Conservation (phyloP, 2,113 vertebrate species). For the Corydoras sp. region DNA sequence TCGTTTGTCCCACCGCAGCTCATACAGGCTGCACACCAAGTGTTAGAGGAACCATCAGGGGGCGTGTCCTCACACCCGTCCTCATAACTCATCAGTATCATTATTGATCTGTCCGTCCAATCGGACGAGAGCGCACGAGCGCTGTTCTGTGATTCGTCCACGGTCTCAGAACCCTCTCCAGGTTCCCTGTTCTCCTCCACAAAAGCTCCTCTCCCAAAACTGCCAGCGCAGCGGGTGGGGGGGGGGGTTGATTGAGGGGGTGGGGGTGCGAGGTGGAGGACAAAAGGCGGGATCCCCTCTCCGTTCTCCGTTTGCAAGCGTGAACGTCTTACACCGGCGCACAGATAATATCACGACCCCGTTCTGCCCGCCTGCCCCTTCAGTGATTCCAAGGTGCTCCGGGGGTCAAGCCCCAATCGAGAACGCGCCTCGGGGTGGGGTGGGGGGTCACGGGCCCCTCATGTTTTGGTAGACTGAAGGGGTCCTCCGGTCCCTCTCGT, state of each 20-base stretch:
- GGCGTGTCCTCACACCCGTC: no score
- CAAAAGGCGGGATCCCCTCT: not conserved
- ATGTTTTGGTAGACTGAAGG: slow-evolving; percentile 57
- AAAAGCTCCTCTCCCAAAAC: slow-evolving; percentile 12
- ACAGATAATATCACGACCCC: slow-evolving; percentile 48
- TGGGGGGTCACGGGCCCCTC: slow-evolving; percentile 42
- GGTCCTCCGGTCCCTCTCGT: slow-evolving; percentile 53
- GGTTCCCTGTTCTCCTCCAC: slow-evolving; percentile 9
- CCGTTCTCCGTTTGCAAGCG: slow-evolving; percentile 27
- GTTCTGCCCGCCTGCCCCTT: slow-evolving; percentile 40
- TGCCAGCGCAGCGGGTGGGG: no score
- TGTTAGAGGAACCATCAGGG: no score
- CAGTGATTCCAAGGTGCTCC: slow-evolving; percentile 35
- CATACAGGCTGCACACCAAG: no score
- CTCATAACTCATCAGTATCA: no score
- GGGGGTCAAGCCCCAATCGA: slow-evolving; percentile 53
- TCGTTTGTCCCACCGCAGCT: no score
- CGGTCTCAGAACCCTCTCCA: not conserved
- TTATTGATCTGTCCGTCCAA: no score
- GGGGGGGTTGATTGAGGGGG: not conserved
- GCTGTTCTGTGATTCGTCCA: no score
- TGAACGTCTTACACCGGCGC: slow-evolving; percentile 36
- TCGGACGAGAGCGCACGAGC: no score
- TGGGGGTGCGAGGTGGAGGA: slow-evolving; percentile 7
- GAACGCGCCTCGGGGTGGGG: slow-evolving; percentile 53